Percentiles rank a stretch among this genome's conserved stretches.
These are phyloP conservation scores for Osmerus eperlanus DNA, from an alignment of 2,113 vertebrate species.

Conservation along the genomic window DNA sequence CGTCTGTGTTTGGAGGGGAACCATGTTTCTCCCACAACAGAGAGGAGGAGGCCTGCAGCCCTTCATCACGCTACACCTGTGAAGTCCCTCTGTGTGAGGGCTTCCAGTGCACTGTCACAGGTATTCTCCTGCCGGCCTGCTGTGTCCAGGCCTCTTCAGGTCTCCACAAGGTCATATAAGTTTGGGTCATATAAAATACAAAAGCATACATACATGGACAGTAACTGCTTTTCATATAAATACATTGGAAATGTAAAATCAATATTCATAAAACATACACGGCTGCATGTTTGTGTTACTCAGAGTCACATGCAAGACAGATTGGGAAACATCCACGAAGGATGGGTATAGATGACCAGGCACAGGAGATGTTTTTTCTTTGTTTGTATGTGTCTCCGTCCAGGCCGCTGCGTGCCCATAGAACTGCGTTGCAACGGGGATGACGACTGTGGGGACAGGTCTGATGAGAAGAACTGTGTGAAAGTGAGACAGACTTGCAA, in stretches of 20 bases:
- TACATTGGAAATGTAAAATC: no score
- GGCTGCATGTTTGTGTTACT: no score
- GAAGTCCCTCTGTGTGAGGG: conserved; percentile 81
- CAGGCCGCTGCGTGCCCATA: conserved; percentile 83
- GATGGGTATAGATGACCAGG: no score
- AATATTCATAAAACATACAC: no score
- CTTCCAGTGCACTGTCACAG: conserved; percentile 82
- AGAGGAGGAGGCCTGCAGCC: conserved; percentile 77
- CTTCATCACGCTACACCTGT: conserved; percentile 68
- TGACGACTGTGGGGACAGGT: conserved; percentile 90
- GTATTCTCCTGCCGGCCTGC: conserved; percentile 51
- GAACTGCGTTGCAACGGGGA: conserved; percentile 88
- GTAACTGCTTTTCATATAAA: no score
- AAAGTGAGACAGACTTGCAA: conserved; percentile 75
- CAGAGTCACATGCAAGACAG: no score
- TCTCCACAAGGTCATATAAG: no score
- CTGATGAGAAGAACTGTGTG: conserved; percentile 83
- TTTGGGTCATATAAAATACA: no score
- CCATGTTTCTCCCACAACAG: conserved; percentile 71
- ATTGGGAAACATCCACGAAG: no score
- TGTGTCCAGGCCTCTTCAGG: neutral
- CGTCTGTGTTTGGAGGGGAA: conserved; percentile 84
- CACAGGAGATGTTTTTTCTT: neutral
- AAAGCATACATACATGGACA: no score
- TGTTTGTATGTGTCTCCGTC: neutral